Percentiles rank a stretch among this genome's conserved stretches.
phyloP scores from a whole-genome alignment of 1,140 invertebrate genomes.

The Drosophila athabasca region DNA sequence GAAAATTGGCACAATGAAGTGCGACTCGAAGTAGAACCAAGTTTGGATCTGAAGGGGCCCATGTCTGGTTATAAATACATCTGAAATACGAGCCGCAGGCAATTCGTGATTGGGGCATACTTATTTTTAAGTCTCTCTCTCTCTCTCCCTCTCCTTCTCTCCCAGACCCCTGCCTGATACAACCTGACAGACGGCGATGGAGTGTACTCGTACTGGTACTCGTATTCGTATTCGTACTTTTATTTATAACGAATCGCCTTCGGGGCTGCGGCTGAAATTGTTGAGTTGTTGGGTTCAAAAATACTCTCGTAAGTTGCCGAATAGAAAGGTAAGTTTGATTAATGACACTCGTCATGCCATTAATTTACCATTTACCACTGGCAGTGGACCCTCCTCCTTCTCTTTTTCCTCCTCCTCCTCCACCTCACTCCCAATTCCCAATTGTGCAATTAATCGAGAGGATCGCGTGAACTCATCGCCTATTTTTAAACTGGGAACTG shows the following conservation, averaged over 20 bases:
- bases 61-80: slow-evolving; percentile 34
- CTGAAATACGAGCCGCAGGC: slow-evolving; percentile 29
- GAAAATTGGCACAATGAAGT: slow-evolving; percentile 42
- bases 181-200: slow-evolving; percentile 33
- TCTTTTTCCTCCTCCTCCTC: background rate
- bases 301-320: slow-evolving; percentile 34
- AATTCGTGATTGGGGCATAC: slow-evolving; percentile 21
- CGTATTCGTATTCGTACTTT: slow-evolving; percentile 1
- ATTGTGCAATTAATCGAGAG: slow-evolving; percentile 54
- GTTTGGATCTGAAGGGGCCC: background rate
- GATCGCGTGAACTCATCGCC: slow-evolving; percentile 72
- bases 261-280: slow-evolving; percentile 31
- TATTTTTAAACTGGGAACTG: slow-evolving; percentile 64
- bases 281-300: slow-evolving; percentile 49
- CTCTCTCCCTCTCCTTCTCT: too few species aligned
- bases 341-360: slow-evolving; percentile 58
- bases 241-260: slow-evolving; percentile 46
- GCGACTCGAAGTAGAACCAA: background rate
- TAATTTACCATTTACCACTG: slow-evolving; percentile 39
- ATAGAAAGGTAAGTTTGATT: slow-evolving; percentile 71
- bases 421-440: slow-evolving; percentile 4
- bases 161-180: slow-evolving; percentile 14
- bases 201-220: slow-evolving; percentile 23
- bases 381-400: background rate
- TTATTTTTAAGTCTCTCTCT: slow-evolving; percentile 37